phyloP scores from a whole-genome alignment of 2,888 invertebrate genomes.

The Halictus ligatus region DNA sequence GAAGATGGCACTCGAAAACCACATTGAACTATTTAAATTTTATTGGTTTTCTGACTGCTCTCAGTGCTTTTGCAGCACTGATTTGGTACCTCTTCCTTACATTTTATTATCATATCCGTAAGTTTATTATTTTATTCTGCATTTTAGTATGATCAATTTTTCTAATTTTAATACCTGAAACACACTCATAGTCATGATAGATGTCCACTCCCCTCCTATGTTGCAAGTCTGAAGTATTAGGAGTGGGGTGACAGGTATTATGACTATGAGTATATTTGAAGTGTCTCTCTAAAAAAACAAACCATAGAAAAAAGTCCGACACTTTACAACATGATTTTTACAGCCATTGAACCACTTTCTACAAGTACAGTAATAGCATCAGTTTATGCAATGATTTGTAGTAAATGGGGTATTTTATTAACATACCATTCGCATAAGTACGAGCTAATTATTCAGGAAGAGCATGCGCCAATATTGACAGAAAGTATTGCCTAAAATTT shows the following conservation, averaged over 20 bases:
- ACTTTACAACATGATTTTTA: slow-evolving; percentile 5
- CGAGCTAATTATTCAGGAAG: slow-evolving; percentile 63
- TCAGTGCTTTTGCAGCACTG: slow-evolving; percentile 61
- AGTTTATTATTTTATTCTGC: slow-evolving; percentile 47
- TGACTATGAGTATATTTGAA: neutral
- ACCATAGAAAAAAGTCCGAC: neutral
- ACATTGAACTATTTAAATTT: slow-evolving; percentile 68
- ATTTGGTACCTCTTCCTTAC: slow-evolving; percentile 75
- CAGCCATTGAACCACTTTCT: slow-evolving; percentile 66
- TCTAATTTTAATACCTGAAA: neutral
- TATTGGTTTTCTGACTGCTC: slow-evolving; percentile 69
- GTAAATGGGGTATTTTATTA: slow-evolving; percentile 70
- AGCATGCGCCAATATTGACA: slow-evolving; percentile 61
- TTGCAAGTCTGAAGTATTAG: neutral
- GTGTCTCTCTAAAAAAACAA: neutral
- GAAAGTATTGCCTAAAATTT: slow-evolving; percentile 59
- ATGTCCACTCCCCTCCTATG: neutral
- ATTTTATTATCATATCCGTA: slow-evolving; percentile 71
- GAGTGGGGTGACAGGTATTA: neutral
- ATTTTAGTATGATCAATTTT: neutral
- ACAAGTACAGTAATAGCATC: slow-evolving; percentile 68
- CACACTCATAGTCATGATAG: neutral
- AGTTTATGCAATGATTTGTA: slow-evolving; percentile 70
- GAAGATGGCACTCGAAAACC: slow-evolving; percentile 67
- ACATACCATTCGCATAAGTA: slow-evolving; percentile 71